phyloP scores from a whole-genome alignment of 1,140 invertebrate species.

The Pararge aegeria region DNA sequence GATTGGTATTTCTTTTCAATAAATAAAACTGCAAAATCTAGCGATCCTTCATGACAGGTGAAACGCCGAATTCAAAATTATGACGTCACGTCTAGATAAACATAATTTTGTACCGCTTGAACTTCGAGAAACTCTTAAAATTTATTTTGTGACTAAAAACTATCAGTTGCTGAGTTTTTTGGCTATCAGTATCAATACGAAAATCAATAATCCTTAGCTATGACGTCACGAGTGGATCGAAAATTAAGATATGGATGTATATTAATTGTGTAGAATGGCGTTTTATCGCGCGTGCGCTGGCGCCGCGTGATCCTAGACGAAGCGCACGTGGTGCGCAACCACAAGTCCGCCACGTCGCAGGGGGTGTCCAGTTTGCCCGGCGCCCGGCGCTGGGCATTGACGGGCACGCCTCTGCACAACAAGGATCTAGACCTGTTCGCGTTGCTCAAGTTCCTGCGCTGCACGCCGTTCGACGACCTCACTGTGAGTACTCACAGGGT shows the following conservation, averaged over 20 bases:
- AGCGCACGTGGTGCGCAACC: constrained; percentile 94
- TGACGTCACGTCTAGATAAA: too few relatives aligned
- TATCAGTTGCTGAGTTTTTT: too few relatives aligned
- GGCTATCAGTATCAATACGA: too few relatives aligned
- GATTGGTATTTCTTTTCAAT: too few relatives aligned
- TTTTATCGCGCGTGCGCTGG: constrained; percentile 87
- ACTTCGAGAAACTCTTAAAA: too few relatives aligned
- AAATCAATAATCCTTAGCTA: too few relatives aligned
- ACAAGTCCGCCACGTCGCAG: constrained; percentile 87
- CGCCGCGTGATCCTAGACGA: constrained; percentile 95
- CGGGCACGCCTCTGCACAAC: constrained; percentile 98
- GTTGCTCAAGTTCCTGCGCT: constrained; percentile 90
- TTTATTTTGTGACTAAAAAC: too few relatives aligned
- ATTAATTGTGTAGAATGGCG: constrained; percentile 58
- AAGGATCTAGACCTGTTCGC: constrained; percentile 94
- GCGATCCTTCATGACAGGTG: too few relatives aligned
- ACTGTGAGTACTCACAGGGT: constrained; percentile 57
- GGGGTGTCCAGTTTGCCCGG: constrained; percentile 85
- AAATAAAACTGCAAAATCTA: too few relatives aligned
- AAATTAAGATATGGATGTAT: background rate
- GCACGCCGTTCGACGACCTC: constrained; percentile 94
- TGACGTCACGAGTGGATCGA: too few relatives aligned
- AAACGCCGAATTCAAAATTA: too few relatives aligned
- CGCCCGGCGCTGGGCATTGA: constrained; percentile 90
- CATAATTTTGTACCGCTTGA: too few relatives aligned